Base-by-base conservation (phyloP, 64 coral and sea anemone genomes). In the Porites australiensis region DNA sequence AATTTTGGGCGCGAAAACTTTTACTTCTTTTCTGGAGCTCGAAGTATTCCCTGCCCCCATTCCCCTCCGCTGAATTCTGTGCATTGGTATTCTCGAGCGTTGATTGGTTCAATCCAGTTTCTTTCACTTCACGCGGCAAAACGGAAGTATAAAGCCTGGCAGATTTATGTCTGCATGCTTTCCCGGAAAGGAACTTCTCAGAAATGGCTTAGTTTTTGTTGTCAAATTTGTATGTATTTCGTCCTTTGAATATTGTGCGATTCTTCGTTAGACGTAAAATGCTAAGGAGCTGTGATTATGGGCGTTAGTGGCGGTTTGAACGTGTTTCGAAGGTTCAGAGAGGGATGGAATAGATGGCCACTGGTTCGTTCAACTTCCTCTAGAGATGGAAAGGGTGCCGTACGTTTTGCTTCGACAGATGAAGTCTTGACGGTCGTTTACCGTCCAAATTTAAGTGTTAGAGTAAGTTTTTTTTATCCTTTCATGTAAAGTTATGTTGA, bases 381-480 rank as follows among this genome's bases (percentile, higher is more conserved):
- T 10, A 68, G 66, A 54, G 46, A 69, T 9, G 61, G 49, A 22
- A 79, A 15, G 70, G 79, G 62, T 9, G 44, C 63, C 5, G 68
- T 72, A 6, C 44, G 46, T 80, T 90, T 75, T 43, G 62, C 76
- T 12, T 48, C 58, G 5, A 82, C 44, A 3, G 50, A 44, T 44
- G 77, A 90, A 81, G 61, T 58, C 13, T 90, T 90, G 64, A 52
- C 63, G 18, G 62, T 90, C 15, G 76, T 70, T n/a, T 90, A 90
- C 22, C 88, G 77, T 71, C 88, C 88, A 55, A 80, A 90, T 21
- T 45, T 80, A 49, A 90, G 76, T 55, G 88, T 90, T 4, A 90
- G 77, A 76, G 88, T 90, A 20, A 90, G 77, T 82, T 64, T 9
- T 37, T 2, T 27, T 47, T 59, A 44, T 59, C 4, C 37, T 88